These are phyloP conservation scores for Notospermus geniculatus DNA, from an alignment of 1,140 invertebrate genomes.

Conservation along the genomic window DNA sequence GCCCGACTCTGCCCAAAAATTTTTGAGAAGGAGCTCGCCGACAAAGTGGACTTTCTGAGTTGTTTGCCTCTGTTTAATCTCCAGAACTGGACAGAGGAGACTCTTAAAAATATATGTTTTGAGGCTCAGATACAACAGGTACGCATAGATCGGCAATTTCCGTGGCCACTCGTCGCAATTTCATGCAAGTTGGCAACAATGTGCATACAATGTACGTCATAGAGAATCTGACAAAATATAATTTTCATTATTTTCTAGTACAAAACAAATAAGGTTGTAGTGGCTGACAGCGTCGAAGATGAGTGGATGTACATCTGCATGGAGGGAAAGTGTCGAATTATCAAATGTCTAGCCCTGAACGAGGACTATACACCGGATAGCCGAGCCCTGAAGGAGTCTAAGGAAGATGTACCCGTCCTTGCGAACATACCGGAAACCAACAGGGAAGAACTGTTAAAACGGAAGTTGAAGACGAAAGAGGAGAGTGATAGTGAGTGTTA, in stretches of 20 bases:
- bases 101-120: conserved; percentile 29
- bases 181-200: not conserved
- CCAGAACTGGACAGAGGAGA: conserved; percentile 32
- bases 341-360: conserved; percentile 26
- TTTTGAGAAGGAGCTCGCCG: conserved; percentile 42
- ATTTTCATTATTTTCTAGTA: conserved; percentile 29
- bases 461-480: too few species aligned
- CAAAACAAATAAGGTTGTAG: conserved; percentile 46
- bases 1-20: conserved; percentile 44
- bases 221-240: not conserved
- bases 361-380: conserved; percentile 7
- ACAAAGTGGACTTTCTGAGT: conserved; percentile 40
- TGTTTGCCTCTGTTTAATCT: conserved; percentile 32
- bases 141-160: not conserved
- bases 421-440: conserved; percentile 19
- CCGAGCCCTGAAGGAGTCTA: not conserved
- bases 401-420: not conserved
- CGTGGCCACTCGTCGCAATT: not conserved
- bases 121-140: conserved; percentile 47
- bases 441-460: conserved; percentile 25
- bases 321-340: conserved; percentile 38
- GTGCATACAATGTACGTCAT: not conserved
- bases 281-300: conserved; percentile 33
- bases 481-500: too few species aligned
- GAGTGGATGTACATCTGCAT: conserved; percentile 49